phyloP scores from a whole-genome alignment of 1,140 invertebrate genomes.

The Chymomyza costata region DNA sequence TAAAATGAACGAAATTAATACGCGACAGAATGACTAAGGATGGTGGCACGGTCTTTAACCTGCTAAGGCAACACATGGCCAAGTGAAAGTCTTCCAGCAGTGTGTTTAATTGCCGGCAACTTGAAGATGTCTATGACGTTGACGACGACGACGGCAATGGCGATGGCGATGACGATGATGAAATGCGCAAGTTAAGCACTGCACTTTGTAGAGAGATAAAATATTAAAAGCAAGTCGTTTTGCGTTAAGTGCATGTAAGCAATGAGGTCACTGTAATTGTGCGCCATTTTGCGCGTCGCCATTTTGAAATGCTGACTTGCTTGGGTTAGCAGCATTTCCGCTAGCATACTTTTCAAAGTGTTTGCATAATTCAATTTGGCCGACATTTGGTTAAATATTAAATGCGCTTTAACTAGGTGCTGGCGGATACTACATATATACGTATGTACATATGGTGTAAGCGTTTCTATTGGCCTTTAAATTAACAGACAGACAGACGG shows the following conservation, averaged over 20 bases:
- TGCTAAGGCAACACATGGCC: too few relatives aligned
- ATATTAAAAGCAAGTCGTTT: too few relatives aligned
- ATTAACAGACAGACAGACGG: too few relatives aligned
- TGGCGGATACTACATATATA: too few relatives aligned
- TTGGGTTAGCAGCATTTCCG: not conserved
- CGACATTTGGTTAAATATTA: conserved; percentile 54
- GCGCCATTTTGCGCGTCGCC: conserved; percentile 19
- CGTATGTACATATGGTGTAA: conserved; percentile 13
- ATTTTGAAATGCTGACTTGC: too few relatives aligned
- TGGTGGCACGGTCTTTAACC: conserved; percentile 28
- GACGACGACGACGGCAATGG: too few relatives aligned
- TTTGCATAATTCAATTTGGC: conserved; percentile 56
- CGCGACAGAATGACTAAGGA: conserved; percentile 6
- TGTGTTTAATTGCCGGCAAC: not conserved
- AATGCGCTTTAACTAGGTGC: conserved; percentile 17
- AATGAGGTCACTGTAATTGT: conserved; percentile 51
- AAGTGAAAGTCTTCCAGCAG: conserved; percentile 4
- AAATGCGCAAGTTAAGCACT: too few relatives aligned
- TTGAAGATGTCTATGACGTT: conserved; percentile 8
- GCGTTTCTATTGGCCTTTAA: conserved; percentile 2
- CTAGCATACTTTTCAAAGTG: too few relatives aligned
- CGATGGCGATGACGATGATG: too few relatives aligned
- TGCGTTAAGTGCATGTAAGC: too few relatives aligned
- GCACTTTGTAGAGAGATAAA: too few relatives aligned
- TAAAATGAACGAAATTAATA: conserved; percentile 11